Evolutionary conservation across 2,888 invertebrate species (phyloP).

Genomic region (Odontocolon sp.): DNA sequence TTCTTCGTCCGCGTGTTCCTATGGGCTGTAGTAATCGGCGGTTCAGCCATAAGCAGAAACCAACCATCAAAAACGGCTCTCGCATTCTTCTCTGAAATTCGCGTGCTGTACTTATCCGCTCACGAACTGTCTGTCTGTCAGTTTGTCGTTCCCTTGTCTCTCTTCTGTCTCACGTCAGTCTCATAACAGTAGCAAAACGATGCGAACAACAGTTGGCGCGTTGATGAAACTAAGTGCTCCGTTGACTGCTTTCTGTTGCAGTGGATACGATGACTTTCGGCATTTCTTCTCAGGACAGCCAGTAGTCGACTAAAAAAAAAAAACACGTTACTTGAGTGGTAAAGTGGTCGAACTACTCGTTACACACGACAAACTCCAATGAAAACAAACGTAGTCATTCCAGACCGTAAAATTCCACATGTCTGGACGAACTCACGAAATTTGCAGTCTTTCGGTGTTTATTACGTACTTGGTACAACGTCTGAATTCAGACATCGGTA

Average conservation of each 20-base stretch:
- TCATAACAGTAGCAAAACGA: constrained; percentile 18
- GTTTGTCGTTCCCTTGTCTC: no score
- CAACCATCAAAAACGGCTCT: neutral
- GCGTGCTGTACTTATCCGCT: constrained; percentile 23
- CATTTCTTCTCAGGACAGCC: constrained; percentile 22
- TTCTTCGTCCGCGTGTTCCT: constrained; percentile 14
- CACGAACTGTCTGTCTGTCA: neutral
- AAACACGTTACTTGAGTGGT: constrained; percentile 12
- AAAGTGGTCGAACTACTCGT: constrained; percentile 16
- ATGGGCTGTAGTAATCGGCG: neutral
- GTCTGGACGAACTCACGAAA: no score
- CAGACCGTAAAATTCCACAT: constrained; percentile 6
- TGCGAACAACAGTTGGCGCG: constrained; percentile 26
- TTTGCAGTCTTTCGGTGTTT: no score
- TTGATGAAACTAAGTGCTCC: constrained; percentile 7
- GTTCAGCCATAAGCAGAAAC: constrained; percentile 38
- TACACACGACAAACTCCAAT: neutral
- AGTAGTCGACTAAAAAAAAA: constrained; percentile 11
- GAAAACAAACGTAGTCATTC: constrained; percentile 12
- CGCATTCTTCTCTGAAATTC: constrained; percentile 45
- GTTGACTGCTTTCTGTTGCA: neutral
- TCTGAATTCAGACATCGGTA: neutral
- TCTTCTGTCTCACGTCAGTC: neutral
- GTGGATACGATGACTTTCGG: neutral
- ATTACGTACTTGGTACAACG: no score